Conservation (phyloP, 2,888 invertebrate genomes). For the Chorisops tibialis region DNA sequence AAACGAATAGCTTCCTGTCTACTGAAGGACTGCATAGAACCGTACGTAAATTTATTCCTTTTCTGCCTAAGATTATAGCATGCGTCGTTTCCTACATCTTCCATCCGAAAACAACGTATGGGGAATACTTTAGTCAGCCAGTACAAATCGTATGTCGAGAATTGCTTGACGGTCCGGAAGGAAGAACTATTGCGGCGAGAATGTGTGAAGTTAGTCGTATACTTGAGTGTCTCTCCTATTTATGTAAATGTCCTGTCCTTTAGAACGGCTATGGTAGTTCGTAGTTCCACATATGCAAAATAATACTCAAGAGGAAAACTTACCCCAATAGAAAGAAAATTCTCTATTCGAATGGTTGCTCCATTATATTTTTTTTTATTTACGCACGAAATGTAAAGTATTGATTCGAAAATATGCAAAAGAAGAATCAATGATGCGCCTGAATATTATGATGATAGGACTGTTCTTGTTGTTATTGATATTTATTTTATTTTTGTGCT, state of each 20-base stretch:
- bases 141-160: neutral
- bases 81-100: slow-evolving; percentile 17
- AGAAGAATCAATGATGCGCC: slow-evolving; percentile 22
- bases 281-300: slow-evolving; percentile 13
- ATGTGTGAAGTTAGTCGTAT: slow-evolving; percentile 23
- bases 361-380: slow-evolving; percentile 14
- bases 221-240: slow-evolving; percentile 21
- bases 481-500: no score
- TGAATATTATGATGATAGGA: slow-evolving; percentile 6
- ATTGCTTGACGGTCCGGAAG: slow-evolving; percentile 24
- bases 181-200: slow-evolving; percentile 24
- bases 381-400: slow-evolving; percentile 21
- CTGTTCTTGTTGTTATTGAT: neutral
- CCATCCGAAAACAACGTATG: neutral
- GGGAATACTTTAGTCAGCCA: neutral
- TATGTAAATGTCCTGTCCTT: slow-evolving; percentile 23
- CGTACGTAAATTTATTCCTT: slow-evolving; percentile 20
- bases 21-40: neutral
- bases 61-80: neutral
- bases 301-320: slow-evolving; percentile 14
- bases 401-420: slow-evolving; percentile 13
- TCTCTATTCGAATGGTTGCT: slow-evolving; percentile 2
- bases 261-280: slow-evolving; percentile 7
- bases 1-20: slow-evolving; percentile 7
- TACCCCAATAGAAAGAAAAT: slow-evolving; percentile 1